These are phyloP conservation scores for Lasioglossum leucozonium DNA, from an alignment of 2,888 invertebrate genomes.

Conservation along the genomic window DNA sequence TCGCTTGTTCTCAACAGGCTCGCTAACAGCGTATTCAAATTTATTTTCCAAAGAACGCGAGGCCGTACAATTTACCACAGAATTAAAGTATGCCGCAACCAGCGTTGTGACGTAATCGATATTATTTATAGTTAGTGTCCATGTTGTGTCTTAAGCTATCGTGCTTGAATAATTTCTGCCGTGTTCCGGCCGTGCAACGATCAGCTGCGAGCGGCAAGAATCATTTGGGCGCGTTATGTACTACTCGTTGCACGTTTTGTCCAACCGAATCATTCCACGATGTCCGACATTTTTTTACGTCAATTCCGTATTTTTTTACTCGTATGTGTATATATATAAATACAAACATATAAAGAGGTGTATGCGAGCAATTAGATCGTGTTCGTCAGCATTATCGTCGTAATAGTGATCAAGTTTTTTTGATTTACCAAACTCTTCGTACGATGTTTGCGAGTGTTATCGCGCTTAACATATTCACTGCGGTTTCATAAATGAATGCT, in stretches of 20 bases:
- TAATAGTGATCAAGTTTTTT: slow-evolving; percentile 31
- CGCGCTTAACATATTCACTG: slow-evolving; percentile 2
- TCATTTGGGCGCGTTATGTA: slow-evolving; percentile 7
- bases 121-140: slow-evolving; percentile 43
- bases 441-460: neutral
- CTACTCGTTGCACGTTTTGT: slow-evolving; percentile 21
- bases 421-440: neutral
- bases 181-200: neutral
- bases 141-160: slow-evolving; percentile 34
- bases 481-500: neutral
- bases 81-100: slow-evolving; percentile 21
- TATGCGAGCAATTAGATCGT: slow-evolving; percentile 60
- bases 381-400: slow-evolving; percentile 50
- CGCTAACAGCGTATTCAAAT: neutral
- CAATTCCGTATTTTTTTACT: slow-evolving; percentile 35
- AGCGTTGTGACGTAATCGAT: slow-evolving; percentile 14
- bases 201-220: neutral
- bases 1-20: too few species aligned
- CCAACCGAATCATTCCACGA: slow-evolving; percentile 41
- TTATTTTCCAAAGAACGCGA: neutral
- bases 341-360: slow-evolving; percentile 55
- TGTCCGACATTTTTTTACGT: slow-evolving; percentile 25
- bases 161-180: slow-evolving; percentile 5
- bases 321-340: slow-evolving; percentile 42
- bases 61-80: neutral